Conservation (phyloP, 2,113 vertebrate genomes). For the Mus musculus region DNA sequence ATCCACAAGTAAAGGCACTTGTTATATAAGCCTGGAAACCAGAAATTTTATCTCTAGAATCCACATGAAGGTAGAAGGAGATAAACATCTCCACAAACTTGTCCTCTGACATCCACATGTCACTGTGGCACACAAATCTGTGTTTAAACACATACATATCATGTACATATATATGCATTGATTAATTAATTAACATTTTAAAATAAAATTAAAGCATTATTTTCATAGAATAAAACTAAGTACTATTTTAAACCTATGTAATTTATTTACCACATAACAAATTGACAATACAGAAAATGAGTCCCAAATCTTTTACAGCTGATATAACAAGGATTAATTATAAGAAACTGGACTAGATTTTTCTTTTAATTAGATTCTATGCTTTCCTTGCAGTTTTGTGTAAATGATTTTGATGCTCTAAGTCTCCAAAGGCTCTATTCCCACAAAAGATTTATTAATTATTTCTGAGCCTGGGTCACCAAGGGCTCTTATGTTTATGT, state of each 20-base stretch:
- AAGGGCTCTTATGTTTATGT: constrained; percentile 22
- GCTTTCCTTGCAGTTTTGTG: neutral
- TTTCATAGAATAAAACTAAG: neutral
- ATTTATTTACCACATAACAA: neutral
- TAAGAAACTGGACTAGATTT: neutral
- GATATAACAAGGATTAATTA: neutral
- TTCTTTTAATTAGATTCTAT: neutral
- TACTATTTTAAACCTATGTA: neutral
- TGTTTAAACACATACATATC: neutral
- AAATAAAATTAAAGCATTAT: neutral
- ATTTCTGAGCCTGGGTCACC: neutral
- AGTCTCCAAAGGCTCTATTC: neutral
- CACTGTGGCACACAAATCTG: too few relatives aligned
- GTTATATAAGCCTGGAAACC: neutral
- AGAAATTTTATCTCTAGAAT: neutral
- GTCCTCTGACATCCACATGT: neutral
- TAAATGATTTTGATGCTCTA: neutral
- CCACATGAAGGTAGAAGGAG: neutral
- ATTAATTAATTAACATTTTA: neutral
- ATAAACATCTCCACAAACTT: neutral
- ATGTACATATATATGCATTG: neutral
- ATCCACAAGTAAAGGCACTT: neutral
- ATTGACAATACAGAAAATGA: neutral
- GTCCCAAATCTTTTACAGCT: neutral
- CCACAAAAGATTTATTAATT: constrained; percentile 31